Conservation (phyloP, 1,140 invertebrate species). For the silkworm (Bombyx mori) region DNA sequence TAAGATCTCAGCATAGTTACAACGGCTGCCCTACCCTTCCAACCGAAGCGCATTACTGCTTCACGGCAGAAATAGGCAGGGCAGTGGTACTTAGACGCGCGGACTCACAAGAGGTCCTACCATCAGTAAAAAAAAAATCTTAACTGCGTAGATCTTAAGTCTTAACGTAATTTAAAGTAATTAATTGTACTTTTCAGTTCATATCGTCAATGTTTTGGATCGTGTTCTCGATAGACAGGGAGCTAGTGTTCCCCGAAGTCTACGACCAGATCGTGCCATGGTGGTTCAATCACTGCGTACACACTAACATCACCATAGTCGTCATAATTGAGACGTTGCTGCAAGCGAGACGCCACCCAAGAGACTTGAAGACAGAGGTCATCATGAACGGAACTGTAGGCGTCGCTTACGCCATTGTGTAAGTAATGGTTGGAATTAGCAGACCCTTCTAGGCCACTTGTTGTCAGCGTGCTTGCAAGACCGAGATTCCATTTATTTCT, state of each 20-base stretch:
- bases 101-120: too few species aligned
- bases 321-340: constrained; percentile 61
- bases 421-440: constrained; percentile 16
- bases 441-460: too few species aligned
- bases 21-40: too few species aligned
- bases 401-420: constrained; percentile 51
- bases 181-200: constrained; percentile 66
- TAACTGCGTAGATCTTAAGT: too few species aligned
- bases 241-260: constrained; percentile 76
- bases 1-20: too few species aligned
- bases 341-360: constrained; percentile 35
- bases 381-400: constrained; percentile 24
- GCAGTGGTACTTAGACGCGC: too few species aligned
- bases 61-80: too few species aligned
- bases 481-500: too few species aligned
- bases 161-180: too few species aligned
- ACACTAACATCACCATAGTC: constrained; percentile 69
- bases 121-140: too few species aligned
- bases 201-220: constrained; percentile 78
- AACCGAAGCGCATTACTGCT: too few species aligned
- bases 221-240: constrained; percentile 77
- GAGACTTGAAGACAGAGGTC: constrained; percentile 28
- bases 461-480: too few species aligned
- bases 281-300: constrained; percentile 81
- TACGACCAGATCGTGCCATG: constrained; percentile 75